phyloP scores from a whole-genome alignment of 2,888 invertebrate genomes.

The Ischnus inquisitorius region DNA sequence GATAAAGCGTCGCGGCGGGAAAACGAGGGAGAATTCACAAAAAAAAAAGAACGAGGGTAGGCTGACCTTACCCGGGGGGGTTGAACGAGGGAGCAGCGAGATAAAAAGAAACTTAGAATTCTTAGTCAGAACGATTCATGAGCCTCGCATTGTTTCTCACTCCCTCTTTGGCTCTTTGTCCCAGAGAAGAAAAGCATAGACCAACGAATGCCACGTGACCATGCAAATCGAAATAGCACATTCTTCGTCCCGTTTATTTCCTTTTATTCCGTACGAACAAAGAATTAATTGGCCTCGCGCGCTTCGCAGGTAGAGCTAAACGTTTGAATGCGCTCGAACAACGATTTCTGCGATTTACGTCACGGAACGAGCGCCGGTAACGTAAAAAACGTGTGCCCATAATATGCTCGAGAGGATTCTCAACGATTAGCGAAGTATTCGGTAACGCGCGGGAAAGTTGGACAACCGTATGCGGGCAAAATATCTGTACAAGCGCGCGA shows the following conservation, averaged over 20 bases:
- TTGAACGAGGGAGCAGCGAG: background rate
- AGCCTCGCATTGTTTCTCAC: background rate
- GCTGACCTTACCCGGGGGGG: background rate
- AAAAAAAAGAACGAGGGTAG: slow-evolving; percentile 18
- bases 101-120: slow-evolving; percentile 1
- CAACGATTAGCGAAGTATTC: slow-evolving; percentile 23
- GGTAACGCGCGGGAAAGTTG: background rate
- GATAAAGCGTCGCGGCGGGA: slow-evolving; percentile 7
- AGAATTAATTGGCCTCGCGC: background rate
- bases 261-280: background rate
- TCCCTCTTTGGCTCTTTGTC: background rate
- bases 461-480: slow-evolving; percentile 8
- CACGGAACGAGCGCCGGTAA: background rate
- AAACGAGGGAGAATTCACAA: background rate
- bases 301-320: background rate
- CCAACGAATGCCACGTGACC: background rate
- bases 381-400: background rate
- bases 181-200: background rate
- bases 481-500: background rate
- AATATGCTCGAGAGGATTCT: slow-evolving; percentile 9
- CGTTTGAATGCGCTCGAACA: background rate
- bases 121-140: background rate
- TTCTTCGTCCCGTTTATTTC: background rate
- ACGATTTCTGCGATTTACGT: background rate
- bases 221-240: background rate